Evolutionary conservation across 2,888 invertebrate genomes (phyloP), one percentile per base, ranked within the genome.

Genomic region (Dolichomitus sp.): DNA sequence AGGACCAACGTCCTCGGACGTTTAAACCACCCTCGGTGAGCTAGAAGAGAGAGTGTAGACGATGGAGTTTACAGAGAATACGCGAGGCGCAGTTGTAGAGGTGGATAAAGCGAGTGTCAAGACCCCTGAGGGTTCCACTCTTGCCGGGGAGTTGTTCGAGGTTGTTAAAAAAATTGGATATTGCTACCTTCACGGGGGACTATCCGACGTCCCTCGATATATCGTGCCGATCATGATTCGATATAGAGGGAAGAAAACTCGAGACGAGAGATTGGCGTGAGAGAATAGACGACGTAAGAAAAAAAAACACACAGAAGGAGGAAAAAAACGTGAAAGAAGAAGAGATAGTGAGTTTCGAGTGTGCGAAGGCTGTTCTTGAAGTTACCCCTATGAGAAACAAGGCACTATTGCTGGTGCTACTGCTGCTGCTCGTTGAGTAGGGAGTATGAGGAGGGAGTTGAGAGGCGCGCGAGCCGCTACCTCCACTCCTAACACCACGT

Each of bases 401-500:
- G 78, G 57, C 69, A 59, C 74, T 81, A 76, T 76, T 81, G 77
- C 78, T 69, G 37, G 57, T 69, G 61, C 40, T 17, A 27, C 65
- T 54, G n/a, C 33, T 23, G 40, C n/a, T 37, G 27, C 42, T 42
- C 30, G 59, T 33, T 59, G 30, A 30, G 70, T 48, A 50, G 59
- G n/a, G 84, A 75, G 37, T 37, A 82, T 88, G 84, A 84, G 84
- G 14, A n/a, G n/a, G 14, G 83, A 52, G 82, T 65, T 77, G 78
- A 57, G 79, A 33, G 59, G 70, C 68, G 78, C 63, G 74, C 75
- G 73, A 86, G 86, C 85, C 84, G 85, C 48, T 87, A 88, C 89
- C 72, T 73, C 57, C 54, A 63, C 11, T 11, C 65, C 74, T 63
- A 65, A 88, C 87, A 89, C 87, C 89, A 88, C 85, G 89, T 89